Conservation (phyloP, 1,140 invertebrate species). For the Bombus turneri region DNA sequence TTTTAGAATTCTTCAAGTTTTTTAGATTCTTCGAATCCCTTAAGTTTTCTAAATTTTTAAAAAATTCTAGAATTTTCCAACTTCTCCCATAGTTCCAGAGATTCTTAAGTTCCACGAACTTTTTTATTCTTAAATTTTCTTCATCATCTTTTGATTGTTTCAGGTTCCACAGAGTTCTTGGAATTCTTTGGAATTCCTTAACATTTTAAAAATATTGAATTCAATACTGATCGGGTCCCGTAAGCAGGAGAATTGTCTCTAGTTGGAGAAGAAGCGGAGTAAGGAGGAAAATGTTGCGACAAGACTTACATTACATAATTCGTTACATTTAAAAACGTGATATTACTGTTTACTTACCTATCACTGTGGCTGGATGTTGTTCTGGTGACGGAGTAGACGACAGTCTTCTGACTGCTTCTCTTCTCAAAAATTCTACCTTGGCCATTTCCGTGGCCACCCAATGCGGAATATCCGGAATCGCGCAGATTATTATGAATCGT, state of each 20-base stretch:
- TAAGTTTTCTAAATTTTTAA: not conserved
- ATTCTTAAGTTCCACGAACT: not conserved
- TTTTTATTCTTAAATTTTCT: not conserved
- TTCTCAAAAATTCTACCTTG: constrained; percentile 90
- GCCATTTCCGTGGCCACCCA: constrained; percentile 96
- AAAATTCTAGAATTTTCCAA: not conserved
- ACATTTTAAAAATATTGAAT: not conserved
- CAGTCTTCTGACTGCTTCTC: constrained; percentile 85
- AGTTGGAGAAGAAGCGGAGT: not conserved
- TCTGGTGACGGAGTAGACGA: constrained; percentile 82
- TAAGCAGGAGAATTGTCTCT: not conserved
- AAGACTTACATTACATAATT: not conserved
- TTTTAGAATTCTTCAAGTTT: not conserved
- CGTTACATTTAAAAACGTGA: not conserved
- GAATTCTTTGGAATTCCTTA: not conserved
- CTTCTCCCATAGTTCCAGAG: not conserved
- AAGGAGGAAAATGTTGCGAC: not conserved
- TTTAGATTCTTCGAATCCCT: not conserved
- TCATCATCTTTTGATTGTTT: not conserved
- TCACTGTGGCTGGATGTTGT: constrained; percentile 78
- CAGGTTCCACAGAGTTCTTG: not conserved
- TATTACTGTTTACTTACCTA: constrained; percentile 72
- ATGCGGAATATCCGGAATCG: constrained; percentile 95
- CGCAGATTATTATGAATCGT: constrained; percentile 91
- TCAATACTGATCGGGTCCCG: constrained; percentile 4